Percentiles rank a stretch among this genome's conserved stretches.
phyloP scores from a whole-genome alignment of 2,113 vertebrate genomes.

The Cheilinus undulatus region DNA sequence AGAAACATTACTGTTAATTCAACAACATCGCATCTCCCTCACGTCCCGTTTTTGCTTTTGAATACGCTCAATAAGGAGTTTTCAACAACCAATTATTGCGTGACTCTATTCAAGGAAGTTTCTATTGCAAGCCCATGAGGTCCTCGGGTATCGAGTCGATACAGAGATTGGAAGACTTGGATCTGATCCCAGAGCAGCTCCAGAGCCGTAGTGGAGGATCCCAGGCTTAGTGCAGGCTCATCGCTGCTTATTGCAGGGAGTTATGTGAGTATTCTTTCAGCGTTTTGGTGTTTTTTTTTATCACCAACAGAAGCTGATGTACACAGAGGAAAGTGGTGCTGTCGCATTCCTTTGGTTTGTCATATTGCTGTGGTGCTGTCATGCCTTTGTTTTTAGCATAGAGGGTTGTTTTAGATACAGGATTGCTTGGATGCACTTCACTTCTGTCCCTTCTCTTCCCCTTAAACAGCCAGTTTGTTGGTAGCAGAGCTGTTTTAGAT shows the following conservation, averaged over 20 bases:
- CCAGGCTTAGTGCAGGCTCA: conserved; percentile 39
- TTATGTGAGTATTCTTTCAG: conserved; percentile 50
- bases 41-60: conserved; percentile 65
- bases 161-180: conserved; percentile 79
- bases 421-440: conserved; percentile 26
- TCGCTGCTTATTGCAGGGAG: conserved; percentile 61
- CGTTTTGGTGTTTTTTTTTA: conserved; percentile 30
- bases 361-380: conserved; percentile 55
- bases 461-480: conserved; percentile 19
- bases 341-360: conserved; percentile 63
- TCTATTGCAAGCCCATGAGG: conserved; percentile 60
- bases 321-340: conserved; percentile 14
- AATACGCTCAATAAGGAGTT: conserved; percentile 65
- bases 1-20: conserved; percentile 61
- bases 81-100: conserved; percentile 71
- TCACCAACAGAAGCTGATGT: conserved; percentile 16
- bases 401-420: conserved; percentile 1
- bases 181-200: conserved; percentile 65
- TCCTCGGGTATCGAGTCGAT: conserved; percentile 46
- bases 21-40: conserved; percentile 61
- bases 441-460: conserved; percentile 14
- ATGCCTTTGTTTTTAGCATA: conserved; percentile 24
- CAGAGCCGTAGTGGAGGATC: conserved; percentile 42
- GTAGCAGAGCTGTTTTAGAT: conserved; percentile 28
- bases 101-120: conserved; percentile 64